Percentiles rank a stretch among this genome's conserved stretches.
Evolutionary conservation across 2,797 vertebrate species (phyloP).

Genomic region (Ispidina lecontei): DNA sequence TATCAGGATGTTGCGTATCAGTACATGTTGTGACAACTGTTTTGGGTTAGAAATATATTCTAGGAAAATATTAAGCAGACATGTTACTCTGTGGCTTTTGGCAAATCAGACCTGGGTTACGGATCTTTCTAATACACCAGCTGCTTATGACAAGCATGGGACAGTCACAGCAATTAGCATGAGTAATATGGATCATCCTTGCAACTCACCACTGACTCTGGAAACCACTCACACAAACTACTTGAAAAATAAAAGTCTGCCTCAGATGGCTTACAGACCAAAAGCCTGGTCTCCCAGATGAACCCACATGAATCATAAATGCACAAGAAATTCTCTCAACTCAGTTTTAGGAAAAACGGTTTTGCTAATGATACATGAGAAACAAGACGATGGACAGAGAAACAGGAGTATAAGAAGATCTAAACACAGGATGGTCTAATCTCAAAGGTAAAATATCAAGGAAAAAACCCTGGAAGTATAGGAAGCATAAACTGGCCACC

Average conservation of each 20-base stretch:
- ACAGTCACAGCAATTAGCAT: neutral
- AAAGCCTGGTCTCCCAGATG: neutral
- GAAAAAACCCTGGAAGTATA: neutral
- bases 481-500: neutral
- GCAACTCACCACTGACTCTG: neutral
- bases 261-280: neutral
- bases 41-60: neutral
- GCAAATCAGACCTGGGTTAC: neutral
- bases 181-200: slow-evolving; percentile 7
- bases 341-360: neutral
- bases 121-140: slow-evolving; percentile 11
- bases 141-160: slow-evolving; percentile 17
- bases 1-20: neutral
- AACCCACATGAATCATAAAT: neutral
- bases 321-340: neutral
- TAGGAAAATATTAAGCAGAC: neutral
- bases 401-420: neutral
- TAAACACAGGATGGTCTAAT: neutral
- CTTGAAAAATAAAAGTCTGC: neutral
- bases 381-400: neutral
- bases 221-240: neutral
- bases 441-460: neutral
- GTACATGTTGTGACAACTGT: neutral
- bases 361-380: neutral
- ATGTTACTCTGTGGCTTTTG: neutral